These are phyloP conservation scores for Cynodonichthys magdalenae DNA, from an alignment of 2,797 vertebrate species.

Conservation along the genomic window DNA sequence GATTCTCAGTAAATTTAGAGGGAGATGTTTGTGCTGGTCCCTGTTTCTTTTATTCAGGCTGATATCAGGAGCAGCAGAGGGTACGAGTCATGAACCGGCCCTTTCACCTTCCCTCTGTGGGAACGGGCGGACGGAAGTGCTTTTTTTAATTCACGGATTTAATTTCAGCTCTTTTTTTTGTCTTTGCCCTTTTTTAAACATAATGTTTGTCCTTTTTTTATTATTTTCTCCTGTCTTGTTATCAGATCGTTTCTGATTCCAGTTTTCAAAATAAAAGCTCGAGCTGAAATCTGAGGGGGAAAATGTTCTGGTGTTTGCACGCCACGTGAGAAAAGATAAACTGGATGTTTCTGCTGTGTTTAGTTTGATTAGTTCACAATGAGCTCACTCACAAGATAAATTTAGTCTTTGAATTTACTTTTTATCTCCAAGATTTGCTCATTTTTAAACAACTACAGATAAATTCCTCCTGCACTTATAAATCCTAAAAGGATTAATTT, in stretches of 20 bases:
- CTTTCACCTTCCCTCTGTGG: constrained; percentile 66
- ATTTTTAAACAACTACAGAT: background rate
- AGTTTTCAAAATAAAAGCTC: constrained; percentile 1
- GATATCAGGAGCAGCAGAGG: constrained; percentile 35
- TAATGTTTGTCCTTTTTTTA: constrained; percentile 3
- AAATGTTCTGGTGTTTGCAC: background rate
- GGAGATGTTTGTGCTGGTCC: constrained; percentile 7
- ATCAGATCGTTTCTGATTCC: background rate
- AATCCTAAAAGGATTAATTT: background rate
- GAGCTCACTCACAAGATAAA: background rate
- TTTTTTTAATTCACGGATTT: constrained; percentile 40
- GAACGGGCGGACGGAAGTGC: constrained; percentile 34
- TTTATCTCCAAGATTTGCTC: background rate
- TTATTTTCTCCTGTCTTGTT: background rate
- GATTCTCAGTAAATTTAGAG: constrained; percentile 8
- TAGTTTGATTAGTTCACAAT: background rate
- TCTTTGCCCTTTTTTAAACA: constrained; percentile 14
- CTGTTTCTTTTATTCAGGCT: constrained; percentile 6
- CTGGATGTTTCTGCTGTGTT: background rate
- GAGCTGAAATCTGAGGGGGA: background rate
- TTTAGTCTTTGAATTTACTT: constrained; percentile 1
- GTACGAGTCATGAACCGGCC: constrained; percentile 40
- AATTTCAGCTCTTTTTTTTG: constrained; percentile 33
- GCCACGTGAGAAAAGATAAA: constrained; percentile 1
- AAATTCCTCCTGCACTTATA: background rate